These are phyloP conservation scores for Campoletis sonorensis DNA, from an alignment of 1,140 invertebrate species.

Conservation along the genomic window DNA sequence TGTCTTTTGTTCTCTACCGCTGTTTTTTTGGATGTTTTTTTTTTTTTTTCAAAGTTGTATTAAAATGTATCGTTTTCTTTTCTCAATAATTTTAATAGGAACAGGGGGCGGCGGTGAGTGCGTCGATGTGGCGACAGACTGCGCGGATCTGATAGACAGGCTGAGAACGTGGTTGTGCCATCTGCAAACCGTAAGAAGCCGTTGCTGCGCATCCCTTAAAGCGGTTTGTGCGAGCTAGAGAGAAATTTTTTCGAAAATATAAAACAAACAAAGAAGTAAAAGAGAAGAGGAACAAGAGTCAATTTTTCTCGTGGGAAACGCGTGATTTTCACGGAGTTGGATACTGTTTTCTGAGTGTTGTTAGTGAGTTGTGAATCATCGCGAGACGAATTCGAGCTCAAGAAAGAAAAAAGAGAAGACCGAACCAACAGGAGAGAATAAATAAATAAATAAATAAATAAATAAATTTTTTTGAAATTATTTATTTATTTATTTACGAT, in stretches of 20 bases:
- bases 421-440: not conserved
- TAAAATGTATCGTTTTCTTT: not conserved
- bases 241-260: constrained; percentile 42
- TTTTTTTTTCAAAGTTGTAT: not conserved
- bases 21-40: not conserved
- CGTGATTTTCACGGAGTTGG: not conserved
- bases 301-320: no score
- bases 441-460: constrained; percentile 13
- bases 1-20: not conserved
- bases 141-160: constrained; percentile 75
- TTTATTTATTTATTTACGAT: not conserved
- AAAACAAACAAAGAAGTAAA: not conserved
- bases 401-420: not conserved
- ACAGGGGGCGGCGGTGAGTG: constrained; percentile 75
- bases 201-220: constrained; percentile 75
- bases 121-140: constrained; percentile 72
- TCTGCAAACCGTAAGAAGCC: constrained; percentile 74
- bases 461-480: not conserved
- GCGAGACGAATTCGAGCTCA: not conserved
- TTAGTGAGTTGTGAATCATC: not conserved
- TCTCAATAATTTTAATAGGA: constrained; percentile 55
- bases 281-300: not conserved
- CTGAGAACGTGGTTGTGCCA: constrained; percentile 77
- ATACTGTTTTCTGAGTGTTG: constrained; percentile 1
- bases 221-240: constrained; percentile 67